A percentile compares a stretch with the other conserved stretches of the same genome.
phyloP scores from a whole-genome alignment of 2,888 invertebrate genomes.

The Amblyteles armatorius region DNA sequence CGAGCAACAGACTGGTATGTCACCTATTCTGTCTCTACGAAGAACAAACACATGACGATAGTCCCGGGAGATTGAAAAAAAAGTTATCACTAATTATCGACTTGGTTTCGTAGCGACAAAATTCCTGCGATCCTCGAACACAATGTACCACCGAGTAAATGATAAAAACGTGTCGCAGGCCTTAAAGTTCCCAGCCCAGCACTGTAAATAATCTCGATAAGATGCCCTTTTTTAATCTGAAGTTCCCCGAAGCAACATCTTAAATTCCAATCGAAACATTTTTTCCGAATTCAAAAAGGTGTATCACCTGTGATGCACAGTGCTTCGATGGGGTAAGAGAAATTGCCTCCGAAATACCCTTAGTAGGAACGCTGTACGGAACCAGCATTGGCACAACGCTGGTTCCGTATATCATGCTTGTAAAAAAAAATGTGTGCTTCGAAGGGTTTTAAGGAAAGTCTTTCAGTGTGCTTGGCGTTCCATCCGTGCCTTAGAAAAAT shows the following conservation, averaged over 20 bases:
- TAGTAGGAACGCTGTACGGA: too few relatives aligned
- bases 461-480: not conserved
- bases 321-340: too few relatives aligned
- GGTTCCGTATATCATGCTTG: too few relatives aligned
- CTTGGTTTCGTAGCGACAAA: constrained; percentile 8
- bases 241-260: not conserved
- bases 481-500: not conserved
- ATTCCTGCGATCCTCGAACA: not conserved
- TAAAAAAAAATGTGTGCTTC: too few relatives aligned
- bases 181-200: not conserved
- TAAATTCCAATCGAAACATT: not conserved
- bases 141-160: not conserved
- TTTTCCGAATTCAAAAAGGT: too few relatives aligned
- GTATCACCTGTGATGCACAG: too few relatives aligned
- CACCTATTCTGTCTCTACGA: constrained; percentile 26
- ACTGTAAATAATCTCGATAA: not conserved
- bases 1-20: constrained; percentile 9
- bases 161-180: not conserved
- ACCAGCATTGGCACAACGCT: too few relatives aligned
- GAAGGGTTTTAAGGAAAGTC: too few relatives aligned
- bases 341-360: too few relatives aligned
- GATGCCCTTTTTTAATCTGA: not conserved
- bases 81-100: constrained; percentile 10
- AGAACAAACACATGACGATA: constrained; percentile 1
- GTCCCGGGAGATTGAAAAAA: not conserved